Conservation (phyloP, 2,888 invertebrate genomes). For the Polydrusus cervinus region DNA sequence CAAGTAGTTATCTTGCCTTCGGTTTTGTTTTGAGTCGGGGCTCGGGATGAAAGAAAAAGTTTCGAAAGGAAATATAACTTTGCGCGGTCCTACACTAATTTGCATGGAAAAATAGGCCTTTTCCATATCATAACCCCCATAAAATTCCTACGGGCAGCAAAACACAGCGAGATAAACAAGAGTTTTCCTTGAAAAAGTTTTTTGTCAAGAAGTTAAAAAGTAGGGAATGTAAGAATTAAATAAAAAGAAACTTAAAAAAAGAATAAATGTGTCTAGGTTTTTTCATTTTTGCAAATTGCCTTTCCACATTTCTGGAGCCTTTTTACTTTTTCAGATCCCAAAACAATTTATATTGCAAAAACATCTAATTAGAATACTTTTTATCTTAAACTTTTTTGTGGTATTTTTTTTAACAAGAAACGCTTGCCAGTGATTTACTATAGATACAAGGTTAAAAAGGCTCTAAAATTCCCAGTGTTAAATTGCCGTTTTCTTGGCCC, state of each 20-base stretch:
- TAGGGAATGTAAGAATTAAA: slow-evolving; percentile 3
- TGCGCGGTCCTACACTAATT: neutral
- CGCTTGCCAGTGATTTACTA: too few species aligned
- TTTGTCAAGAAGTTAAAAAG: neutral
- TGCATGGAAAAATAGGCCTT: slow-evolving; percentile 12
- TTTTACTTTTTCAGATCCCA: neutral
- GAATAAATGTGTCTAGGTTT: neutral
- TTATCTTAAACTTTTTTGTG: neutral
- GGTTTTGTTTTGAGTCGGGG: neutral
- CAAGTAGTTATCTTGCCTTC: neutral
- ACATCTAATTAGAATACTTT: neutral
- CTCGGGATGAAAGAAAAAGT: neutral
- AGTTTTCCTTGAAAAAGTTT: slow-evolving; percentile 5
- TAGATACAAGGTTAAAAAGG: too few species aligned
- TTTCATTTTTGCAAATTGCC: neutral
- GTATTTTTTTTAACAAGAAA: too few species aligned
- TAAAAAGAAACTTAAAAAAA: slow-evolving; percentile 14
- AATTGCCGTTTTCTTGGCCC: too few species aligned
- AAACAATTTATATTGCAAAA: neutral
- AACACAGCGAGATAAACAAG: slow-evolving; percentile 4
- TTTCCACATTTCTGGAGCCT: neutral
- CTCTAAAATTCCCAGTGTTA: too few species aligned
- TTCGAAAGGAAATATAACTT: slow-evolving; percentile 9
- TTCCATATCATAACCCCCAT: slow-evolving; percentile 4
- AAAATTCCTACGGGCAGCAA: neutral